Conservation (phyloP, 1,140 invertebrate genomes). For the Pentalonia nigronervosa region DNA sequence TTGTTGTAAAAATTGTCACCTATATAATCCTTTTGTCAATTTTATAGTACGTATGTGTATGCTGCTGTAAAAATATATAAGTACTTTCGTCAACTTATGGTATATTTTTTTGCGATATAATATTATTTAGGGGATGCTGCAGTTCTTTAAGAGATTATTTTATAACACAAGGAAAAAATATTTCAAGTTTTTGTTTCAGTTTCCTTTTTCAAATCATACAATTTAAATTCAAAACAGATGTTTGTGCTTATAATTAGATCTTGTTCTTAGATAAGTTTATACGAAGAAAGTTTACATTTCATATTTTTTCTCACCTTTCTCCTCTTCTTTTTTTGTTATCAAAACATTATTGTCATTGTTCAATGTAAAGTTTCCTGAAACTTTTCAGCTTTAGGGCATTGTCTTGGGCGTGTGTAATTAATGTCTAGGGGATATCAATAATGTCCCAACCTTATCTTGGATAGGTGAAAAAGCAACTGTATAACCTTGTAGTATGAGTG, state of each 20-base stretch:
- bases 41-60: background rate
- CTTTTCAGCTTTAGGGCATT: background rate
- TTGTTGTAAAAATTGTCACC: background rate
- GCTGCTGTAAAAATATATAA: background rate
- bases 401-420: background rate
- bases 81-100: background rate
- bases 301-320: constrained; percentile 21
- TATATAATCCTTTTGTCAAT: background rate
- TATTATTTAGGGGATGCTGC: background rate
- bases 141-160: background rate
- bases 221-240: constrained; percentile 52
- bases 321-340: background rate
- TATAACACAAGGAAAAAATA: background rate
- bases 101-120: background rate
- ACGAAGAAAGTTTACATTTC: constrained; percentile 34
- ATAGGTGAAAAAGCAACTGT: constrained; percentile 10
- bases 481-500: background rate
- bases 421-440: constrained; percentile 15
- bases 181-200: constrained; percentile 34
- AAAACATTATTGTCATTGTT: background rate
- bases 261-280: constrained; percentile 23
- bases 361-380: background rate
- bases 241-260: constrained; percentile 45
- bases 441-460: background rate
- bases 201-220: constrained; percentile 48